Evolutionary conservation across 2,888 invertebrate species (phyloP).

Genomic region (Coelinius sp.): DNA sequence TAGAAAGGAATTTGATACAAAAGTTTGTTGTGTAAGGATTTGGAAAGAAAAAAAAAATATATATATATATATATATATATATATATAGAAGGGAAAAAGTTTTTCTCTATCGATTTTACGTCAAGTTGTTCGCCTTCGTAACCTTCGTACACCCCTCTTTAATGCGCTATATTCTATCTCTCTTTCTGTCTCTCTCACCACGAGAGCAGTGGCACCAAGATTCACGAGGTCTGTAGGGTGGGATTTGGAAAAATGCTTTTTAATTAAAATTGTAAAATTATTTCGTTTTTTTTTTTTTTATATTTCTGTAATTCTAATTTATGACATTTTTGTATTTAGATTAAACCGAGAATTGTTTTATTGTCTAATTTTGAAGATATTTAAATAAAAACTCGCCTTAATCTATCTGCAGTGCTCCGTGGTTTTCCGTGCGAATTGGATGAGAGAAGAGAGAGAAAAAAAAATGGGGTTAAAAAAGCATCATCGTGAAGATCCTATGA

Average conservation of each 20-base stretch:
- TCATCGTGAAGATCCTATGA: slow-evolving; percentile 10
- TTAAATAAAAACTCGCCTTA: neutral
- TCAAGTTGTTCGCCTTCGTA: slow-evolving; percentile 23
- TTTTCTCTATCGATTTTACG: slow-evolving; percentile 24
- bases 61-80: too few relatives aligned
- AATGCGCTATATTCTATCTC: slow-evolving; percentile 12
- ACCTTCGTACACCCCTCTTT: slow-evolving; percentile 21
- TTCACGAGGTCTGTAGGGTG: neutral
- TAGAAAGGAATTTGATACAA: slow-evolving; percentile 8
- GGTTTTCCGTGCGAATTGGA: neutral
- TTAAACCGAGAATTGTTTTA: neutral
- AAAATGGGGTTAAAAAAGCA: slow-evolving; percentile 7
- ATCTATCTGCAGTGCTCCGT: neutral
- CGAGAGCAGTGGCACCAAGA: neutral
- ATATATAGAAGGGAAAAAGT: neutral
- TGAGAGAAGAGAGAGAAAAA: neutral
- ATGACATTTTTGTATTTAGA: neutral
- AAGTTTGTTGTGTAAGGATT: slow-evolving; percentile 25
- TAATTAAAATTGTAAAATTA: slow-evolving; percentile 63
- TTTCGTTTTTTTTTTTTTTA: slow-evolving; percentile 53
- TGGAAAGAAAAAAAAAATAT: neutral
- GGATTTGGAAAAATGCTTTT: slow-evolving; percentile 43
- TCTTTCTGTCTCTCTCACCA: neutral
- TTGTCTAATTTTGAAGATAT: neutral
- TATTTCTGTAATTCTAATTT: slow-evolving; percentile 51